Base-by-base conservation (phyloP, 2,888 invertebrate species). In the Crematogaster levior region DNA sequence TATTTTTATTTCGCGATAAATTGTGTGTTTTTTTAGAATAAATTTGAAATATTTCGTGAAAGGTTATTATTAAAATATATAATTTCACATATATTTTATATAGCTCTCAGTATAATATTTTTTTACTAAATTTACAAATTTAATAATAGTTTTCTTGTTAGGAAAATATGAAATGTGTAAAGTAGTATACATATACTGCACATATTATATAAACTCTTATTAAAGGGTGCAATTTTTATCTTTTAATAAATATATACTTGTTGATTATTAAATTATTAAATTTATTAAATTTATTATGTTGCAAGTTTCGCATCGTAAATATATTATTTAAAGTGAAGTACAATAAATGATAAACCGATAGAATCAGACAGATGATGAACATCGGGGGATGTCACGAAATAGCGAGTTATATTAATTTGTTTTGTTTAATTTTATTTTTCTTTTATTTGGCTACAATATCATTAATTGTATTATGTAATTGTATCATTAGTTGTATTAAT, bases 381-480 rank as follows among this genome's bases (percentile, higher is more conserved):
- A n/a, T 27, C 12, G 7, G n/a, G 27, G n/a, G n/a, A 66, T 12
- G 4, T 68, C 15, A 21, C 21, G 9, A 68, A 30, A 68, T 68
- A 9, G n/a, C 15, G n/a, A 68, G 30, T 68, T 34, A n/a, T 21
- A 27, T 27, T 34, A 68, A 68, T 48, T 9, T 48, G 21, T 48
- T 48, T 68, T 68, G n/a, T 37, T 48, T 48, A 30, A 66, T 15
- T 30, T 21, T 27, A 30, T 30, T 48, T 68, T 30, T 0, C 0
- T 56, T 18, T 7, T 3, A 21, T 3, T 63, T 63, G 37, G 15
- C 7, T 68, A n/a, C 15, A 48, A 12, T 68, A 21, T 48, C 12
- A 30, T 68, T 68, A 48, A 27, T 66, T 34, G 9, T 65, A n/a
- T 48, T 46, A 46, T 66, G n/a, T n/a, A n/a, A n/a, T n/a, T n/a